These are phyloP conservation scores for Acanthosepion lycidas DNA, from an alignment of 2,888 invertebrate genomes.

Conservation along the genomic window DNA sequence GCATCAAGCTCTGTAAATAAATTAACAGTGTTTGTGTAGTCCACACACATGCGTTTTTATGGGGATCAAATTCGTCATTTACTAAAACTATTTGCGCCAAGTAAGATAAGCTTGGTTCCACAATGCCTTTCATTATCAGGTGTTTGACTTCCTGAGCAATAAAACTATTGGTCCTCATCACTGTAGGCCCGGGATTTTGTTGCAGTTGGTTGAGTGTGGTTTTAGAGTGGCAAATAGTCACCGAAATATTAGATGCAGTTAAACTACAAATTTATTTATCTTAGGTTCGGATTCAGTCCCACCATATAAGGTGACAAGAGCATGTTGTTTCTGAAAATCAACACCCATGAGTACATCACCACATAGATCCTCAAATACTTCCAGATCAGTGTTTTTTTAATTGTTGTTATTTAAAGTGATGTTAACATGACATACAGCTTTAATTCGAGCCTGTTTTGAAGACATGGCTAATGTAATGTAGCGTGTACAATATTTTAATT, in stretches of 20 bases:
- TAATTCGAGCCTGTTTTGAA: background rate
- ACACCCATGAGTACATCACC: too few species aligned
- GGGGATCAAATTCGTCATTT: background rate
- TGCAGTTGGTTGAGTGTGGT: background rate
- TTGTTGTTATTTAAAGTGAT: background rate
- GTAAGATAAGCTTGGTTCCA: too few species aligned
- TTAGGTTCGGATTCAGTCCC: background rate
- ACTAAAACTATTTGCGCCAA: background rate
- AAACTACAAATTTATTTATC: background rate
- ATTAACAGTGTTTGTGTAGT: too few species aligned
- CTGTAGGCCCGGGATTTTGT: too few species aligned
- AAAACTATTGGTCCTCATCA: too few species aligned
- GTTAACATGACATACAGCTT: background rate
- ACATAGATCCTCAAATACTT: background rate
- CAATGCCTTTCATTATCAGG: too few species aligned
- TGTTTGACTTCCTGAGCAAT: too few species aligned
- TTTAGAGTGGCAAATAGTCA: too few species aligned
- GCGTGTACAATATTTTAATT: background rate
- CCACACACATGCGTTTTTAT: background rate
- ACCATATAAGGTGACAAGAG: background rate
- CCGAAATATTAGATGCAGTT: too few species aligned
- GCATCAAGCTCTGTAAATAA: too few species aligned
- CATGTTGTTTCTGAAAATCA: too few species aligned
- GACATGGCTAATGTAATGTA: background rate
- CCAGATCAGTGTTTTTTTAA: background rate